Evolutionary conservation across 2,888 invertebrate genomes (phyloP), one percentile per base, ranked within the genome.

Genomic region (Corythucha ciliata): DNA sequence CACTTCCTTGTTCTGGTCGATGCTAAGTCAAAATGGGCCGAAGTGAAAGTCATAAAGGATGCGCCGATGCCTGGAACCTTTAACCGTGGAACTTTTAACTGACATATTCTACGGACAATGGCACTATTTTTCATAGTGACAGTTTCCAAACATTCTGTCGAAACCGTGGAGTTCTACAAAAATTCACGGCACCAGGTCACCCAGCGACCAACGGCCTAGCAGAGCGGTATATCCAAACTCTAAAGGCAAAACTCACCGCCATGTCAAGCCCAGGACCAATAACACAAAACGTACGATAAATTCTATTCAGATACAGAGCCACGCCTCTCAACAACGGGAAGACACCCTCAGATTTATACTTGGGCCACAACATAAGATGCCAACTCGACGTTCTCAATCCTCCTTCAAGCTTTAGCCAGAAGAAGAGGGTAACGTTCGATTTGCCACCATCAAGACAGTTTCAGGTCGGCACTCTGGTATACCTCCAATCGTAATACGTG

Each of bases 21-120:
- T 42, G 59, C 61, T 12, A 58, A 59, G 44, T 62, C 62, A 37
- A 63, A 63, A 53, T 64, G 62, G 62, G 27, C 33, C 6, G 46
- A 46, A n/a, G 46, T 46, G 8, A 8, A 18, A n/a, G 16, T 46
- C 5, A 2, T 34, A 12, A 46, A 34, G 8, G 33, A 32, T 22
- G 32, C 54, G 8, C 56, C 55, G 14, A 52, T 44, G 14, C 40
- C 51, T 14, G 40, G 24, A 20, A 42, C 14, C 25, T 14, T 42
- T 14, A 16, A 57, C 56, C 6, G 52, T 57, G 1, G 20, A 14
- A 25, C 25, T 54, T 12, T 44, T 55, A 18, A 8, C 22, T 7
- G 51, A 57, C 18, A 54, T 58, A n/a, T 58, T 58, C 25, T 42
- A 41, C 46, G 18, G 55, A 58, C 36, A 58, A 56, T 22, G 56